Conservation (phyloP, 2,113 vertebrate genomes). For the Notarius lentiginosus region DNA sequence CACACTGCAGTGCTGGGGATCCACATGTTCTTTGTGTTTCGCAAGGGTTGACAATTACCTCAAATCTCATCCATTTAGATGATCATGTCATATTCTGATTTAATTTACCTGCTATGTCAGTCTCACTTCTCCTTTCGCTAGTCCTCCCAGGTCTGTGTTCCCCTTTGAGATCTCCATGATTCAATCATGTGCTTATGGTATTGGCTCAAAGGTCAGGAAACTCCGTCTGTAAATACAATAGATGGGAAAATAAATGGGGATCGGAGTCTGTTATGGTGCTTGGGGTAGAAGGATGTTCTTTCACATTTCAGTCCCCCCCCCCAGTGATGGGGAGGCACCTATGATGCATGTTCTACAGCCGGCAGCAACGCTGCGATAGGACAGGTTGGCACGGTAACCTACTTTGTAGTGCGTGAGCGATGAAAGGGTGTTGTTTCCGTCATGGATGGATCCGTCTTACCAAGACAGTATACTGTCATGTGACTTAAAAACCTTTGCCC, state of each 20-base stretch:
- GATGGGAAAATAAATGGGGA: constrained; percentile 15
- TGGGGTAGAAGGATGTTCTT: background rate
- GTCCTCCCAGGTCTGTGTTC: background rate
- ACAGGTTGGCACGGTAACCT: constrained; percentile 50
- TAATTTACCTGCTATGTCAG: constrained; percentile 5
- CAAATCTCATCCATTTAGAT: constrained; percentile 14
- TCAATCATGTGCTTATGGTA: constrained; percentile 36
- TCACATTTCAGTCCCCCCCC: constrained; percentile 12
- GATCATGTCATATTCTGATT: background rate
- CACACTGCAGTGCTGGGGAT: constrained; percentile 26
- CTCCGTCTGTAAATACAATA: constrained; percentile 37
- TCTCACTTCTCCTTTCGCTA: background rate
- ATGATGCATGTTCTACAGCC: constrained; percentile 40
- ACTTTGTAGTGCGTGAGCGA: constrained; percentile 48
- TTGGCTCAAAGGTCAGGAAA: constrained; percentile 30
- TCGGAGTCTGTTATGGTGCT: constrained; percentile 23
- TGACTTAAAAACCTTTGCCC: constrained; percentile 66
- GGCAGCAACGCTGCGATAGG: constrained; percentile 24
- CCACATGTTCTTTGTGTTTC: constrained; percentile 19
- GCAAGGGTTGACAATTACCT: constrained; percentile 5
- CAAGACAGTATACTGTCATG: constrained; percentile 62
- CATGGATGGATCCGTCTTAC: constrained; percentile 68
- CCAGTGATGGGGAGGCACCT: constrained; percentile 11
- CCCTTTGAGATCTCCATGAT: constrained; percentile 28
- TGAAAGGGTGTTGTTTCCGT: constrained; percentile 57